phyloP scores from a whole-genome alignment of 2,888 invertebrate genomes.

The Scaptomyza tumidula region DNA sequence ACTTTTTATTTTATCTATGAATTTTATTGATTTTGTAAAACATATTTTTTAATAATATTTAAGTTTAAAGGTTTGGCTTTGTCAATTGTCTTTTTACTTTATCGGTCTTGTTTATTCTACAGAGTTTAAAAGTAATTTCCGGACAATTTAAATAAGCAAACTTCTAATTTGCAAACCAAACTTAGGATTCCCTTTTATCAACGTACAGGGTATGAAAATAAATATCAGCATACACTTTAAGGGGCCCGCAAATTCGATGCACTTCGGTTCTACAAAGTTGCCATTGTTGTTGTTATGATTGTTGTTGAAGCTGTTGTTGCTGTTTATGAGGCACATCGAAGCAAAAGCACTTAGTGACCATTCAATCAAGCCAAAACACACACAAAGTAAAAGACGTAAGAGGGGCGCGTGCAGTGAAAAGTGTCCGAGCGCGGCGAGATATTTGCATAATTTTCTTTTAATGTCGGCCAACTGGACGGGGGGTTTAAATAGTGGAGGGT shows the following conservation, averaged over 20 bases:
- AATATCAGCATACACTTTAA: constrained; percentile 15
- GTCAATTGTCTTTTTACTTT: no score
- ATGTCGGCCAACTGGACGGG: not conserved
- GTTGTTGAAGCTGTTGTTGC: constrained; percentile 28
- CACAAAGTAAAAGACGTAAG: no score
- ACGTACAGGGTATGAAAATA: constrained; percentile 9
- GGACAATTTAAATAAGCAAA: not conserved
- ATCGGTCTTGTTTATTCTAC: no score
- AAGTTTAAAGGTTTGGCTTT: no score
- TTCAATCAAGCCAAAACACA: constrained; percentile 58
- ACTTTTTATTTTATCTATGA: not conserved
- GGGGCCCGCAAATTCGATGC: constrained; percentile 20
- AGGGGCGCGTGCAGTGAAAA: constrained; percentile 43
- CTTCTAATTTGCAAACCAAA: no score
- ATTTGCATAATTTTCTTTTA: constrained; percentile 73
- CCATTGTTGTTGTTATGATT: constrained; percentile 28
- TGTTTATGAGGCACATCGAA: constrained; percentile 56
- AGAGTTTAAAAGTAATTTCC: not conserved
- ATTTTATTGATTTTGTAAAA: not conserved
- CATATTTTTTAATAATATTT: no score
- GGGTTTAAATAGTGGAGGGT: not conserved
- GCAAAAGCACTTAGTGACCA: constrained; percentile 68
- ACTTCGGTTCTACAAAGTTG: constrained; percentile 25
- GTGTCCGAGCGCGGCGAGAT: constrained; percentile 63
- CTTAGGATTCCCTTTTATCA: not conserved